Base-by-base conservation (phyloP, 2,888 invertebrate species). In the Archips crataeganus region DNA sequence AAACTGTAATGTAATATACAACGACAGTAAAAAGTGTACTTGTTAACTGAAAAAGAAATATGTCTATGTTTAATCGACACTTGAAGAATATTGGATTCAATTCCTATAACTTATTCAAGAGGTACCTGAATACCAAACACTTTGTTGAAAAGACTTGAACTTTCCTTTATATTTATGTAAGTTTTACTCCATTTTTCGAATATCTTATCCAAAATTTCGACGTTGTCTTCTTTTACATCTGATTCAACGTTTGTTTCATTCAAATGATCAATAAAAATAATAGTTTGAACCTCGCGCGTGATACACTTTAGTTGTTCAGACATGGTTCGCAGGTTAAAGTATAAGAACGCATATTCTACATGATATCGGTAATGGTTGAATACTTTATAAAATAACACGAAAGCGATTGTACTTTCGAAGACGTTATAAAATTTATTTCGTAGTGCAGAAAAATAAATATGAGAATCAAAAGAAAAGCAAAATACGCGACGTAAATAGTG, bases 51-150 rank as follows among this genome's bases (percentile, higher is more conserved):
- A n/a, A 61, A 23, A 34, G 36, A 36, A 5, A 3, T 1, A 61
- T 6, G 15, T n/a, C n/a, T 3, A 49, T 13, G 5, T 13, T 4
- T 45, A 45, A 9, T 45, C 2, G 10, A 9, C 9, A 45, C 45
- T 8, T 23, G 8, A 8, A 10, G 45, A 6, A 9, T 9, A 10
- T 9, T 9, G 45, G 45, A 9, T 2, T 10, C 45, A 45, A 45
- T 45, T 45, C 6, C 8, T 36, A 10, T 23, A 36, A 11, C 13
- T 36, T 36, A 36, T 11, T 49, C 13, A 34, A 45, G 47, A 62
- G 15, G n/a, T 60, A 74, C 76, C 76, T 76, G 71, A 10, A 72
- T 36, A 0, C 74, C 76, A 59, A 69, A 76, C 47, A 74, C 62
- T 10, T 36, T 10, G 36, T 76, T 74, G 15, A 74, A 76, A 2